These are phyloP conservation scores for Phainopepla nitens DNA, from an alignment of 2,113 vertebrate species.

Conservation along the genomic window DNA sequence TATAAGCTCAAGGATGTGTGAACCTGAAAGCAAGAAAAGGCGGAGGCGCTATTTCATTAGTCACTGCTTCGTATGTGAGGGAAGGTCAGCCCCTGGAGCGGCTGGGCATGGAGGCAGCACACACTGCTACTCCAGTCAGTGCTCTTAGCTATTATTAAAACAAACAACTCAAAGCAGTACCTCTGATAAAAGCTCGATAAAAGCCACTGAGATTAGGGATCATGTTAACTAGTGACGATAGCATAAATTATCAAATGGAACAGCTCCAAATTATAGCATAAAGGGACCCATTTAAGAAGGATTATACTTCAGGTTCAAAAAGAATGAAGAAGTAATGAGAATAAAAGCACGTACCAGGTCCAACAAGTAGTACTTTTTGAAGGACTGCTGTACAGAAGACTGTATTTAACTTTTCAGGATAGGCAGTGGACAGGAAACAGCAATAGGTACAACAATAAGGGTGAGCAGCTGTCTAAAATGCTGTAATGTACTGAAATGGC, in stretches of 20 bases:
- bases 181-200: slow-evolving; percentile 32
- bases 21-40: slow-evolving; percentile 55
- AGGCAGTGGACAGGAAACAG: not conserved
- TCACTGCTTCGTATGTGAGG: not conserved
- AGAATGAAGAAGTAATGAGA: not conserved
- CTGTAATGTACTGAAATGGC: not conserved
- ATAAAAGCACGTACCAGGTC: not conserved
- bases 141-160: slow-evolving; percentile 6
- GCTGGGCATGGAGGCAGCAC: not conserved
- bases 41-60: slow-evolving; percentile 20
- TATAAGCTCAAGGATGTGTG: slow-evolving; percentile 62
- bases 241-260: slow-evolving; percentile 12
- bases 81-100: slow-evolving; percentile 1
- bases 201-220: slow-evolving; percentile 23
- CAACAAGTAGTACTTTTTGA: not conserved
- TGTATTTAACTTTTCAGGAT: not conserved
- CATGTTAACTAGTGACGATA: not conserved
- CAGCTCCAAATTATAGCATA: not conserved
- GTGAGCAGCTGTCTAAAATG: not conserved
- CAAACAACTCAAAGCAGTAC: slow-evolving; percentile 17
- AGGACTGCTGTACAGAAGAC: not conserved
- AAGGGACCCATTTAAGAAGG: not conserved
- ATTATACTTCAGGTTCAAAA: not conserved
- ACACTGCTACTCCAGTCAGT: not conserved
- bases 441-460: not conserved